These are phyloP conservation scores for Decapterus maruadsi DNA, from an alignment of 2,797 vertebrate genomes.

Conservation along the genomic window DNA sequence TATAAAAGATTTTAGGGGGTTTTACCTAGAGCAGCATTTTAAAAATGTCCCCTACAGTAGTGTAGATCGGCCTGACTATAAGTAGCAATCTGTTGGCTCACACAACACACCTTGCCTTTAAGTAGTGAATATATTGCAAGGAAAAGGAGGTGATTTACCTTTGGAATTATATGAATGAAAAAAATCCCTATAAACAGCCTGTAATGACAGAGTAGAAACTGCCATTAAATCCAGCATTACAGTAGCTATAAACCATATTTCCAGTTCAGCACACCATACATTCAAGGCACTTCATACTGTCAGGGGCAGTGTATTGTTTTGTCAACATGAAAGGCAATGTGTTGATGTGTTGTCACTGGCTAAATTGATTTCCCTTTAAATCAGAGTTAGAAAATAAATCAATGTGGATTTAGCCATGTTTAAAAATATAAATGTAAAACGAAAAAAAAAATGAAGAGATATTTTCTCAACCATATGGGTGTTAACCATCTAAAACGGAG, in stretches of 20 bases:
- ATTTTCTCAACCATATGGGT: conserved; percentile 14
- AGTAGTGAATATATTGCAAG: not conserved
- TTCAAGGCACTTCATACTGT: not conserved
- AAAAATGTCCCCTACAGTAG: not conserved
- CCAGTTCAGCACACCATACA: not conserved
- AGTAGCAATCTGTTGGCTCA: not conserved
- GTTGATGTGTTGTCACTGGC: not conserved
- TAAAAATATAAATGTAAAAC: not conserved
- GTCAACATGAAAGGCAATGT: not conserved
- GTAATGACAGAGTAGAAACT: not conserved
- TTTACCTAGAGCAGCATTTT: not conserved
- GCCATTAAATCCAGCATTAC: not conserved
- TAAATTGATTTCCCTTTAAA: not conserved
- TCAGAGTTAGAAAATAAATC: not conserved
- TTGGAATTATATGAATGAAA: conserved; percentile 8
- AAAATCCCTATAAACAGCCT: not conserved
- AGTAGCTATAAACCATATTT: not conserved
- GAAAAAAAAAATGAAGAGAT: no score
- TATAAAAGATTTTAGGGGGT: not conserved
- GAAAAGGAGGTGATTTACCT: not conserved
- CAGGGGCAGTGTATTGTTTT: not conserved
- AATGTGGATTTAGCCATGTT: not conserved
- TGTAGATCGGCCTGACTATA: not conserved
- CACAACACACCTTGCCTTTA: conserved; percentile 8
- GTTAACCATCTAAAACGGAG: conserved; percentile 22